Evolutionary conservation across 2,113 vertebrate species (phyloP).

Genomic region (Anthoscopus minutus): DNA sequence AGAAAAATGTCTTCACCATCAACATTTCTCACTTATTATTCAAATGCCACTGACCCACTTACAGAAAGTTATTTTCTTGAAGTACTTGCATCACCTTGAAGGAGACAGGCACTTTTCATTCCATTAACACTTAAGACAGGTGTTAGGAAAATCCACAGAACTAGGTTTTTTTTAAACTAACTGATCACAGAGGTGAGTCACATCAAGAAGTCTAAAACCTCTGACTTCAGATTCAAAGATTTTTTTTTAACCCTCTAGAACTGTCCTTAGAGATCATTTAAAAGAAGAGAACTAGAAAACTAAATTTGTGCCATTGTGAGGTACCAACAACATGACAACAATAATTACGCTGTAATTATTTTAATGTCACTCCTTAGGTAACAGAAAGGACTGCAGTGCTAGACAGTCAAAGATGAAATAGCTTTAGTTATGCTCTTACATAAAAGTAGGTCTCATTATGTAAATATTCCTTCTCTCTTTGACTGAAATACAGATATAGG

Average conservation of each 20-base stretch:
- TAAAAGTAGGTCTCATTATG: neutral
- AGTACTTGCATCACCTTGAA: neutral
- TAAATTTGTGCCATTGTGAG: neutral
- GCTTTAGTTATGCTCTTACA: neutral
- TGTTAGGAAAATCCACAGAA: neutral
- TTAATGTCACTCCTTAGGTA: neutral
- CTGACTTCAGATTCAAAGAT: neutral
- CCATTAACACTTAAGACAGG: neutral
- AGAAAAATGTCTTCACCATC: neutral
- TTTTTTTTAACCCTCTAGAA: accelerated
- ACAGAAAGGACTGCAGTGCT: neutral
- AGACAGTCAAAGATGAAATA: neutral
- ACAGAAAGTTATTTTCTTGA: neutral
- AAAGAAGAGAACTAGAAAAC: neutral
- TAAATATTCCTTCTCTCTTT: neutral
- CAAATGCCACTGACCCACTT: neutral
- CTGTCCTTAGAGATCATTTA: neutral
- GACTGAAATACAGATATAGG: neutral
- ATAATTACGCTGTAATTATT: neutral
- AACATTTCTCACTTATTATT: neutral
- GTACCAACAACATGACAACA: neutral
- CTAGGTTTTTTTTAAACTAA: neutral
- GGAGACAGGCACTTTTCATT: neutral
- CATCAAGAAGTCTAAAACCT: neutral
- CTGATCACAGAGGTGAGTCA: neutral